phyloP scores from a whole-genome alignment of 2,797 vertebrate genomes.

The Silurus lanzhouensis region DNA sequence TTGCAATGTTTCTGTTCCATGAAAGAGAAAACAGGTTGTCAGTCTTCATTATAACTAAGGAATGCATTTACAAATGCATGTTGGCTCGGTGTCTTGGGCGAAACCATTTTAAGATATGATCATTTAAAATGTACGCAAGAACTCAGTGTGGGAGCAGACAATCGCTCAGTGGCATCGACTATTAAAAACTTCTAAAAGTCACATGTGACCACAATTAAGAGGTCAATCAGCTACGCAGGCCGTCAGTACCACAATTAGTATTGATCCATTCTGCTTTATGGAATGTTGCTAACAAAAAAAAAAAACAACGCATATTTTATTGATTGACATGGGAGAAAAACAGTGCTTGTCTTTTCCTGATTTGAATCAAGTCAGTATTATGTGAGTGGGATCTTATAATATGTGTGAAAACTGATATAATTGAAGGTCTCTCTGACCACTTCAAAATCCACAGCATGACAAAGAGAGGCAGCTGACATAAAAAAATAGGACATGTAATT shows the following conservation, averaged over 20 bases:
- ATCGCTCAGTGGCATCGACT: background rate
- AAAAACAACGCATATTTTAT: slow-evolving; percentile 7
- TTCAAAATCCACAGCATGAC: background rate
- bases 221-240: slow-evolving; percentile 25
- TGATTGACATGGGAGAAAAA: slow-evolving; percentile 4
- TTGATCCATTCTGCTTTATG: slow-evolving; percentile 34
- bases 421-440: background rate
- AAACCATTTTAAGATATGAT: too few relatives aligned
- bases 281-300: slow-evolving; percentile 29
- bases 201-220: slow-evolving; percentile 32
- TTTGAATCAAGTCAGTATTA: background rate
- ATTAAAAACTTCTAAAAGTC: background rate
- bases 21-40: background rate
- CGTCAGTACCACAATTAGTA: slow-evolving; percentile 43
- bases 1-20: background rate
- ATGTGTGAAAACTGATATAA: background rate
- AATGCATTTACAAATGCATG: background rate
- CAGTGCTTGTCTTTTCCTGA: background rate
- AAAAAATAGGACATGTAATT: background rate
- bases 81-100: background rate
- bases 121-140: background rate
- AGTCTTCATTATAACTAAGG: background rate
- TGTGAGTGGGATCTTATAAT: background rate
- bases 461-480: background rate
- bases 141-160: background rate